phyloP scores from a whole-genome alignment of 2,113 vertebrate species.

The Leucosticte australis region DNA sequence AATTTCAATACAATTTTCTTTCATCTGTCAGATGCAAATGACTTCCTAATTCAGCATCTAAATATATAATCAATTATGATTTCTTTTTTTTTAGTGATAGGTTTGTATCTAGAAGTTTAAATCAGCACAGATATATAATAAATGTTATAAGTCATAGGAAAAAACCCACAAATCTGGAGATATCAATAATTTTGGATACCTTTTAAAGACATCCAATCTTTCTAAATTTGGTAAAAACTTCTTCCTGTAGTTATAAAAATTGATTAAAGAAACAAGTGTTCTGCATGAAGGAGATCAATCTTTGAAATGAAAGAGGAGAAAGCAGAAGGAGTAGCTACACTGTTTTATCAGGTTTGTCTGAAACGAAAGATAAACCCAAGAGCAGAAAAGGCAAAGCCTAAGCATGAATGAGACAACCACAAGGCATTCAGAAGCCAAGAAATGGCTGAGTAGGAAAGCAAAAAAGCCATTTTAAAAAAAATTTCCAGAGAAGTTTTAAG shows the following conservation, averaged over 20 bases:
- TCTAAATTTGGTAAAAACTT: not conserved
- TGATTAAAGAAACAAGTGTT: not conserved
- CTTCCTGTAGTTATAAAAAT: not conserved
- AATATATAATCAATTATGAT: not conserved
- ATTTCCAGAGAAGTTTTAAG: not conserved
- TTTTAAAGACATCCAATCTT: not conserved
- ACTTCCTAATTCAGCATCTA: not conserved
- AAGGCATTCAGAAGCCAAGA: not conserved
- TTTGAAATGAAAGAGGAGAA: not conserved
- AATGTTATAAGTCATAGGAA: not conserved
- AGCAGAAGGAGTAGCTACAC: not conserved
- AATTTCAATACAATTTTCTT: not conserved
- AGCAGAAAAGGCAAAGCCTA: not conserved
- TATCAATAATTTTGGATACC: not conserved
- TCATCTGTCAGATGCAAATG: not conserved
- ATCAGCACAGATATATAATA: not conserved
- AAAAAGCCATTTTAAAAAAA: not conserved
- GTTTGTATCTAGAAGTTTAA: not conserved
- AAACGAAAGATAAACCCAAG: not conserved
- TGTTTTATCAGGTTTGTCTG: not conserved
- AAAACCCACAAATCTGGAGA: rapidly evolving
- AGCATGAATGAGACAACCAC: not conserved
- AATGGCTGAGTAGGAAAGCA: not conserved
- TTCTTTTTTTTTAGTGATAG: not conserved
- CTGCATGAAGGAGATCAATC: not conserved